phyloP scores from a whole-genome alignment of 2,888 invertebrate genomes.

The Fragum whitleyi region DNA sequence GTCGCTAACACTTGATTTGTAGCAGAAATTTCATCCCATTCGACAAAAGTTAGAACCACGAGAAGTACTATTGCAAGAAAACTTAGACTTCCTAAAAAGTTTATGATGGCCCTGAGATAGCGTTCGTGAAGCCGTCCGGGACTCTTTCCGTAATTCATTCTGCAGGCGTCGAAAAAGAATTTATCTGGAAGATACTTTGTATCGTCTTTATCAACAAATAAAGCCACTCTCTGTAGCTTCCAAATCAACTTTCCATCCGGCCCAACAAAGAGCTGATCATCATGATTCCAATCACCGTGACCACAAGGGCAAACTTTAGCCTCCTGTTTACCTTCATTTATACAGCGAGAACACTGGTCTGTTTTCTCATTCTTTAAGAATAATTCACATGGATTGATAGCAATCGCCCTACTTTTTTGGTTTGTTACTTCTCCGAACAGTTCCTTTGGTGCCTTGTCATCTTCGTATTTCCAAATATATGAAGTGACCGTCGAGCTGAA shows the following conservation, averaged over 20 bases:
- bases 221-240: conserved; percentile 43
- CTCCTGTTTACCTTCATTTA: background rate
- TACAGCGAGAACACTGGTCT: background rate
- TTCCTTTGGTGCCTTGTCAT: conserved; percentile 47
- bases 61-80: conserved; percentile 66
- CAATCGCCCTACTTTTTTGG: conserved; percentile 78
- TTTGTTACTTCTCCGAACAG: conserved; percentile 17
- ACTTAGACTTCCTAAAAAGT: conserved; percentile 52
- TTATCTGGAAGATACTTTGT: conserved; percentile 55
- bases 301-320: conserved; percentile 13
- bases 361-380: background rate
- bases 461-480: conserved; percentile 63
- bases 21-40: conserved; percentile 65
- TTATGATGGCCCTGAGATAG: conserved; percentile 24
- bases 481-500: conserved; percentile 77
- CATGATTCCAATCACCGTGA: conserved; percentile 44
- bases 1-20: conserved; percentile 65
- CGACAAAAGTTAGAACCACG: conserved; percentile 67
- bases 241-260: conserved; percentile 43
- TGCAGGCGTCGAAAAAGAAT: conserved; percentile 57
- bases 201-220: conserved; percentile 62
- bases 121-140: conserved; percentile 63
- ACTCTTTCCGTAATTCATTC: conserved; percentile 58
- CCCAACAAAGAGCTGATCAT: conserved; percentile 8
- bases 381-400: conserved; percentile 62